Evolutionary conservation across 2,888 invertebrate species (phyloP).

Genomic region (Conops quadrifasciatus): DNA sequence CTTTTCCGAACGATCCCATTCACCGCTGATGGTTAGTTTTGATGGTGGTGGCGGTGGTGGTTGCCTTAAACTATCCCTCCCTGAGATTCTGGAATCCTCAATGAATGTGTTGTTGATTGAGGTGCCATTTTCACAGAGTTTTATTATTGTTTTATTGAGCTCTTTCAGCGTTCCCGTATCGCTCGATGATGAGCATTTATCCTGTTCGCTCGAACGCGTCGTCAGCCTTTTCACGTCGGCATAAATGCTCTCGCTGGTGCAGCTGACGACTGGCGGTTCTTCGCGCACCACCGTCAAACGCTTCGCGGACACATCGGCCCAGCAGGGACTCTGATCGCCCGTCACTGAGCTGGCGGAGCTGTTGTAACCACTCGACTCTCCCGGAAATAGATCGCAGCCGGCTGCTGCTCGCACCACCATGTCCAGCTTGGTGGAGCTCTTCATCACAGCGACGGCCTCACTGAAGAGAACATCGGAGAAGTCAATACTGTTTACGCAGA

Average conservation of each 20-base stretch:
- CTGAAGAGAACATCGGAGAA: slow-evolving; percentile 81
- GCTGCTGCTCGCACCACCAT: slow-evolving; percentile 80
- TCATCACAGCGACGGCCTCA: slow-evolving; percentile 85
- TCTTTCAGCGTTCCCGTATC: slow-evolving; percentile 45
- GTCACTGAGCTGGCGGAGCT: slow-evolving; percentile 85
- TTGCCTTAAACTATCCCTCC: slow-evolving; percentile 34
- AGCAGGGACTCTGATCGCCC: slow-evolving; percentile 76
- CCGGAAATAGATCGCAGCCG: slow-evolving; percentile 81
- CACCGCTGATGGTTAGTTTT: background rate
- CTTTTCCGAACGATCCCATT: too few species aligned
- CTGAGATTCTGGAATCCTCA: slow-evolving; percentile 39
- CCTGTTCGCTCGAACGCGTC: slow-evolving; percentile 52
- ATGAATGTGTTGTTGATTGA: slow-evolving; percentile 73
- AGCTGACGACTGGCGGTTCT: slow-evolving; percentile 62
- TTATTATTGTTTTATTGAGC: slow-evolving; percentile 76
- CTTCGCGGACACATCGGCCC: slow-evolving; percentile 70
- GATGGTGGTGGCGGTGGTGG: slow-evolving; percentile 43
- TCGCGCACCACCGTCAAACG: slow-evolving; percentile 79
- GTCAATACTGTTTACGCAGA: slow-evolving; percentile 86
- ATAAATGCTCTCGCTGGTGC: slow-evolving; percentile 29
- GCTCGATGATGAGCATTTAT: slow-evolving; percentile 38
- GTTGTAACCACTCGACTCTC: slow-evolving; percentile 85
- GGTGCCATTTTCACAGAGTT: slow-evolving; percentile 76
- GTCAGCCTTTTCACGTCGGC: slow-evolving; percentile 55
- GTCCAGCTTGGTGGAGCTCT: slow-evolving; percentile 78